phyloP scores from a whole-genome alignment of 2,797 vertebrate species.

The Helostoma temminkii region DNA sequence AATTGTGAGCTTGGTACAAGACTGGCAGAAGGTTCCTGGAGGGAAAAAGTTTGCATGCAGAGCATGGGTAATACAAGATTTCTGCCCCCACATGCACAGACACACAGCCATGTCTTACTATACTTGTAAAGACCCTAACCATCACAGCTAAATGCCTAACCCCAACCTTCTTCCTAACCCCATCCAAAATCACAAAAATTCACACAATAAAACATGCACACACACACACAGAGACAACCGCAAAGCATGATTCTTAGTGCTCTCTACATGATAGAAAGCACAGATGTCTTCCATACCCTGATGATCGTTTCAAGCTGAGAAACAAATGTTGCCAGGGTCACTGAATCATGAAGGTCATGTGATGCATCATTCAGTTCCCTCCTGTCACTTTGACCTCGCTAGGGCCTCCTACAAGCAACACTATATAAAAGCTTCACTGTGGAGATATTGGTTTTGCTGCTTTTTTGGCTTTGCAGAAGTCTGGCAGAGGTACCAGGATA shows the following conservation, averaged over 20 bases:
- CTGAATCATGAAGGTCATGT: conserved; percentile 66
- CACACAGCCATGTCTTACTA: too few relatives aligned
- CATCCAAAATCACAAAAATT: too few relatives aligned
- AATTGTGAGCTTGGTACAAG: conserved; percentile 43
- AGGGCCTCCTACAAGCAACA: not conserved
- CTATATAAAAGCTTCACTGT: conserved; percentile 8
- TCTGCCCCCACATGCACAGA: not conserved
- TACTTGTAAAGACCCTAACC: too few relatives aligned
- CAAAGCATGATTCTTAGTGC: conserved; percentile 33
- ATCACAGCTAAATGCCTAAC: too few relatives aligned
- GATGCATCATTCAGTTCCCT: conserved; percentile 44
- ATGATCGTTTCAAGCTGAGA: conserved; percentile 59
- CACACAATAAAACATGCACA: too few relatives aligned
- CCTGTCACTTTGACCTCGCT: conserved; percentile 27
- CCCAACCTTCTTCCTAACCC: too few relatives aligned
- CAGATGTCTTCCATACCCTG: conserved; percentile 50
- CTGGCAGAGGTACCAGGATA: conserved; percentile 1
- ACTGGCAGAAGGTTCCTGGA: conserved; percentile 63
- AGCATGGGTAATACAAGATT: conserved; percentile 40
- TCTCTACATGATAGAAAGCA: conserved; percentile 39
- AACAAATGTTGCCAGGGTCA: conserved; percentile 58
- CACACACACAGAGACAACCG: conserved; percentile 17
- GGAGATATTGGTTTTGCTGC: not conserved
- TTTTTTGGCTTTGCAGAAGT: not conserved
- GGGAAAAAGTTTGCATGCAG: conserved; percentile 49